phyloP scores from a whole-genome alignment of 2,888 invertebrate genomes.

The Caenorhabditis becei region DNA sequence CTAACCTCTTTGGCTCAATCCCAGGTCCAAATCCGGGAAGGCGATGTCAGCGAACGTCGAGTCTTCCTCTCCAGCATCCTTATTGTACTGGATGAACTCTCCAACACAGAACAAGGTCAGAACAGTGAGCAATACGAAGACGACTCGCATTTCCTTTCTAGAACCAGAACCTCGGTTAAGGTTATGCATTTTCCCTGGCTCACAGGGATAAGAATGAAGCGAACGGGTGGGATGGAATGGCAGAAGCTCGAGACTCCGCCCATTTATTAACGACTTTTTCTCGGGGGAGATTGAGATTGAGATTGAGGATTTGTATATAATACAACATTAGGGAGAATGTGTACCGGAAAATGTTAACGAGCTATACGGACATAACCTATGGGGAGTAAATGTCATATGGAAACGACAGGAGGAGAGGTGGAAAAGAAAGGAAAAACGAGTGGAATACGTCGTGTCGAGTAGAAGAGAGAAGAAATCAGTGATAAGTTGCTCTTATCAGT shows the following conservation, averaged over 20 bases:
- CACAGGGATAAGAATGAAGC: neutral
- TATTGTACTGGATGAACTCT: constrained; percentile 9
- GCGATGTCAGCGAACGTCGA: neutral
- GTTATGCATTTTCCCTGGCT: neutral
- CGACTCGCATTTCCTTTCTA: constrained; percentile 9
- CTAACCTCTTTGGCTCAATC: constrained; percentile 35
- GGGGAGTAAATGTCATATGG: neutral
- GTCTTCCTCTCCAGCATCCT: neutral
- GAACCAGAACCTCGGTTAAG: constrained; percentile 1
- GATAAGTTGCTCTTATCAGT: constrained; percentile 38
- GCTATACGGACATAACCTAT: neutral
- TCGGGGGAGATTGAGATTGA: neutral
- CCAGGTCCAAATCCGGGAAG: constrained; percentile 13
- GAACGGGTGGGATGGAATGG: neutral
- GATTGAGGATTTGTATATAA: too few species aligned
- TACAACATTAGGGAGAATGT: constrained; percentile 14
- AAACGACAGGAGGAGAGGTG: neutral
- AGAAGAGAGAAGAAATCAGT: constrained; percentile 14
- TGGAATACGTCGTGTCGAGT: constrained; percentile 5
- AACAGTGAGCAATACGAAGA: constrained; percentile 2
- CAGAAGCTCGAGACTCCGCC: constrained; percentile 19
- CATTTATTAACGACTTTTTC: constrained; percentile 31
- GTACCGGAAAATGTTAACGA: constrained; percentile 20
- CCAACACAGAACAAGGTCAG: constrained; percentile 6
- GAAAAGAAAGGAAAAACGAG: neutral